Evolutionary conservation across 2,113 vertebrate species (phyloP), one percentile per base, ranked within the genome.

Genomic region (Brienomyrus brachyistius): DNA sequence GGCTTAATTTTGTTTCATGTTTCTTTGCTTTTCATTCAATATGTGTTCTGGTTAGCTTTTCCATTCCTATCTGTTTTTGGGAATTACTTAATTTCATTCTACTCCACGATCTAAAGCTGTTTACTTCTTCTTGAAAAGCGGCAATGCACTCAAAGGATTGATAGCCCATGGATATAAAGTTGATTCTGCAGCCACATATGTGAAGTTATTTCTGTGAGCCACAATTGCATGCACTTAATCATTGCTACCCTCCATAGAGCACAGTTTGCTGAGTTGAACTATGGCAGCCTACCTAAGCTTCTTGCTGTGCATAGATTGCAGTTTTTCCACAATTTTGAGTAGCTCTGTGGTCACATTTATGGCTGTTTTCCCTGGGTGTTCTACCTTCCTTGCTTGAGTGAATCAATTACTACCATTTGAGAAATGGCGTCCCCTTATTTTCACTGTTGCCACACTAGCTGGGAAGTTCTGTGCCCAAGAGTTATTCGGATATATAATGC

Each of bases 371-470:
- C 85, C 50, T 48, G 51, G 51, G 85, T 31, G 11, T 50, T 87
- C 85, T 31, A 35, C 51, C 51, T 87, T 87, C 31, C 85, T 54
- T 40, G 51, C 85, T 31, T 87, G 48, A 87, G 31, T 87, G 51
- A 87, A 87, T 87, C 85, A 87, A 87, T 87, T 87, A 87, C 51
- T 54, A 27, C 85, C 40, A 31, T 54, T 87, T 87, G 85, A 56
- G 48, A 87, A 51, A n/a, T 56, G 51, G 50, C 50, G 31, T 54
- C 51, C 85, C 27, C 31, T 13, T 27, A 87, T 87, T 54, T 87
- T 54, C 51, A 87, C 85, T 56, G 51, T 40, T 87, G 11, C n/a
- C 51, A 87, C 15, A 54, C 51, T 40, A 15, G 51, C 85, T 87
- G 31, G 31, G 51, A 48, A 87, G 17, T 40, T 87, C 85, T 87